phyloP scores from a whole-genome alignment of 2,113 vertebrate genomes.

The Chrysemys picta region DNA sequence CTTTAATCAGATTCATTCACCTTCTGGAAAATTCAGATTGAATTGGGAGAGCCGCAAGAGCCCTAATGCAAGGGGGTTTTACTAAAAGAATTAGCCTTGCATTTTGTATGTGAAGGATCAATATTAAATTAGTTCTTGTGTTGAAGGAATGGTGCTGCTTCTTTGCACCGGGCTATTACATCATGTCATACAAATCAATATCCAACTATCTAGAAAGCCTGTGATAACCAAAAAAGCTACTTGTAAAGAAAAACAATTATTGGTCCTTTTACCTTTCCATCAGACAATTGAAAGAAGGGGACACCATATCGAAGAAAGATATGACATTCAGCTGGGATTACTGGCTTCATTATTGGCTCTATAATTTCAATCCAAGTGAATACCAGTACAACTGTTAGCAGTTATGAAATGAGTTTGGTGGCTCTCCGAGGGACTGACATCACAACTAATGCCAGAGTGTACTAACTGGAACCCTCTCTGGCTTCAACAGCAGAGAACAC shows the following conservation, averaged over 20 bases:
- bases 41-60: conserved; percentile 6
- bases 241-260: neutral
- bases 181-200: conserved; percentile 13
- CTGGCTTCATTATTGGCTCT: neutral
- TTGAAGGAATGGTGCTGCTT: conserved; percentile 8
- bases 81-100: conserved; percentile 12
- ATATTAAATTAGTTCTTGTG: conserved; percentile 34
- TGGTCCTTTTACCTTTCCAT: conserved; percentile 5
- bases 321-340: neutral
- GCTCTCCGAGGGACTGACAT: neutral
- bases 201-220: conserved; percentile 4
- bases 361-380: neutral
- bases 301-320: neutral
- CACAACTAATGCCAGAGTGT: neutral
- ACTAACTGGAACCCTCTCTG: neutral
- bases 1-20: conserved; percentile 45
- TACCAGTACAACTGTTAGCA: neutral
- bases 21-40: conserved; percentile 47
- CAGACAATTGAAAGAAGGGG: neutral
- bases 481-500: neutral
- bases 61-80: neutral
- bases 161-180: conserved; percentile 7
- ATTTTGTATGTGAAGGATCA: conserved; percentile 17
- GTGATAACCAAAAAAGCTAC: neutral
- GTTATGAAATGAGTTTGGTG: neutral